Base-by-base conservation (phyloP, 2,888 invertebrate genomes). In the Ctena decussata region DNA sequence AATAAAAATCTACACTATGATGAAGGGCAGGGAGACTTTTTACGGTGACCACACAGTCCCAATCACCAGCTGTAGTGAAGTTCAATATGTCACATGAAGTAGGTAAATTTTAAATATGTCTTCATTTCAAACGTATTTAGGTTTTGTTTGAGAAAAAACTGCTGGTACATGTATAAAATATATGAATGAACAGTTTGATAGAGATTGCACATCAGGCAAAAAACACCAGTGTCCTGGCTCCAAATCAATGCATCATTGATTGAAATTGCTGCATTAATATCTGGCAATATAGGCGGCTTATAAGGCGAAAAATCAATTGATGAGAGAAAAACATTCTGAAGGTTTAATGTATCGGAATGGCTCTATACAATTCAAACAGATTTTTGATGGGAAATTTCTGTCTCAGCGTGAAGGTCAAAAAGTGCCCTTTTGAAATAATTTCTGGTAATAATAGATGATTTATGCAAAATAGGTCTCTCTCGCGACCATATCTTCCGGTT, bases 371-470 rank as follows among this genome's bases (percentile, higher is more conserved):
- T 65, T 65, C 65, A n/a, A 30, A 65, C 65, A 65, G 65, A 30
- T 21, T 65, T 65, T 65, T 65, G 57, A 65, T 65, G 65, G 65
- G 65, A 65, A 65, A 65, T 35, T 65, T 65, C 65, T 65, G 65
- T 35, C 21, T 21, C 35, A 65, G 12, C 27, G 65, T 30, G 65
- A 65, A 65, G 65, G 65, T 65, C 65, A 65, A 65, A 65, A 8
- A 30, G 65, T 65, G 65, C 83, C 78, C 60, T 83, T 41, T 53
- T 41, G 75, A 78, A 78, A 70, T 75, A 69, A 53, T 70, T 83
- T 83, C 75, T 72, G 53, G 75, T 74, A 71, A 74, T 83, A 75
- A 83, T 78, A 74, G 37, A 39, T 69, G 74, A 70, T 75, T 75
- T 60, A 75, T 65, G 65, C 65, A 65, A 65, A 65, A 65, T 65